Conservation (phyloP, 2,797 vertebrate species). For the Sebastes aleutianus region DNA sequence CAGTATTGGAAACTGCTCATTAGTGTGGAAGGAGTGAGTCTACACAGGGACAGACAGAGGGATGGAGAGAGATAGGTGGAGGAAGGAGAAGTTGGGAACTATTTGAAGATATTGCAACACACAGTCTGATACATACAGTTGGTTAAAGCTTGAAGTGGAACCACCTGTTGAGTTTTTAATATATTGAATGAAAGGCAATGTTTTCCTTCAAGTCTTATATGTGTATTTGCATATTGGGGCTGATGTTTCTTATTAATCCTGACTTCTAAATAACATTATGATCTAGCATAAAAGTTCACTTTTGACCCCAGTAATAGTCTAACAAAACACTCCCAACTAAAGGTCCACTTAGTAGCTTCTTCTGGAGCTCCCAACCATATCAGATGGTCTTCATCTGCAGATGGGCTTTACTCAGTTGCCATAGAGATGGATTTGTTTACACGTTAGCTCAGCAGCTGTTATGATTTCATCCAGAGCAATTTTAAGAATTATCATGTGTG, state of each 20-base stretch:
- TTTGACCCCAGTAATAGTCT: not conserved
- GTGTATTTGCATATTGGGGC: not conserved
- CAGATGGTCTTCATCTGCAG: not conserved
- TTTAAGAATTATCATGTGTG: not conserved
- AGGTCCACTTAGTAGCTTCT: not conserved
- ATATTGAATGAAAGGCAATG: not conserved
- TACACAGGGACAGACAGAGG: fast-evolving
- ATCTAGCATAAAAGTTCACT: not conserved
- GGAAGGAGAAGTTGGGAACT: not conserved
- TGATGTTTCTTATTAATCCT: not conserved
- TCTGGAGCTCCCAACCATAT: not conserved
- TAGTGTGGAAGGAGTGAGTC: not conserved
- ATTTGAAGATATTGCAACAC: not conserved
- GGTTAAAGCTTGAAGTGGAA: not conserved
- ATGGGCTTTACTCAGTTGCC: not conserved
- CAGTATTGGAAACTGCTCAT: not conserved
- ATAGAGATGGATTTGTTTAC: not conserved
- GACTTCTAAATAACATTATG: not conserved
- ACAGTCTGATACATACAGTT: not conserved
- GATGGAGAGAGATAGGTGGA: not conserved
- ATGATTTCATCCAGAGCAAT: not conserved
- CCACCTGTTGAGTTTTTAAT: not conserved
- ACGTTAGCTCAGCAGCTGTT: not conserved
- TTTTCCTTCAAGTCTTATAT: not conserved
- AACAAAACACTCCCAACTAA: not conserved